These are phyloP conservation scores for Aphidoletes aphidimyza DNA, from an alignment of 2,888 invertebrate species.

Conservation along the genomic window DNA sequence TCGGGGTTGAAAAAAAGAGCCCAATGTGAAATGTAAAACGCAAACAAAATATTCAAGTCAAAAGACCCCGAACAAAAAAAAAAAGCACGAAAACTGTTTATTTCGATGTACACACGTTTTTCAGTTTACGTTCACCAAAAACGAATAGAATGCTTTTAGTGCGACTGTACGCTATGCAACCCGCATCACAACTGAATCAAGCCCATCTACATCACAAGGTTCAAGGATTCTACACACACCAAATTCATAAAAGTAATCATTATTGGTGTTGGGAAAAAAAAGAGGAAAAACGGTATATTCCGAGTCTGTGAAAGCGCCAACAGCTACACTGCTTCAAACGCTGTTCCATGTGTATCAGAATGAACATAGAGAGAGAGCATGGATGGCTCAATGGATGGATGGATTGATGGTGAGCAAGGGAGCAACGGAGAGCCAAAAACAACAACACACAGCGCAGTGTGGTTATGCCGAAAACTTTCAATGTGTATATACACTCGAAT, in stretches of 20 bases:
- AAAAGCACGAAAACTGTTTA: not conserved
- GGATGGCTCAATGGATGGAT: too few species aligned
- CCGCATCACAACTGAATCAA: constrained; percentile 55
- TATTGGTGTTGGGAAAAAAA: not conserved
- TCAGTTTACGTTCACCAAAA: not conserved
- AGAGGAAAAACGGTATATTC: constrained; percentile 55
- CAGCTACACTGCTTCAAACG: not conserved
- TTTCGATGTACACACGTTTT: constrained; percentile 21
- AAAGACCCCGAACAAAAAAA: not conserved
- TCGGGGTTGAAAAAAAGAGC: too few species aligned
- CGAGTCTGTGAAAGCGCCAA: constrained; percentile 28
- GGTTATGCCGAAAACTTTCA: not conserved
- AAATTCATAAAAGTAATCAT: not conserved
- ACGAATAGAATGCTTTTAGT: constrained; percentile 6
- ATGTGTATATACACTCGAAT: not conserved
- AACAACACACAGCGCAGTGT: not conserved
- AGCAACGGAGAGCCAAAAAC: not conserved
- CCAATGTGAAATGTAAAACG: not conserved
- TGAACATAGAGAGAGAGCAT: too few species aligned
- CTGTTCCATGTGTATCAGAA: not conserved
- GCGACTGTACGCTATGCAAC: constrained; percentile 55
- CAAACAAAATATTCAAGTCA: not conserved
- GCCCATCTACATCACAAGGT: constrained; percentile 52
- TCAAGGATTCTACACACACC: constrained; percentile 54
- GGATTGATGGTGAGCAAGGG: not conserved